A percentile compares a stretch with the other conserved stretches of the same genome.
These are phyloP conservation scores for Camelus bactrianus DNA, from an alignment of 2,113 vertebrate species.

Conservation along the genomic window DNA sequence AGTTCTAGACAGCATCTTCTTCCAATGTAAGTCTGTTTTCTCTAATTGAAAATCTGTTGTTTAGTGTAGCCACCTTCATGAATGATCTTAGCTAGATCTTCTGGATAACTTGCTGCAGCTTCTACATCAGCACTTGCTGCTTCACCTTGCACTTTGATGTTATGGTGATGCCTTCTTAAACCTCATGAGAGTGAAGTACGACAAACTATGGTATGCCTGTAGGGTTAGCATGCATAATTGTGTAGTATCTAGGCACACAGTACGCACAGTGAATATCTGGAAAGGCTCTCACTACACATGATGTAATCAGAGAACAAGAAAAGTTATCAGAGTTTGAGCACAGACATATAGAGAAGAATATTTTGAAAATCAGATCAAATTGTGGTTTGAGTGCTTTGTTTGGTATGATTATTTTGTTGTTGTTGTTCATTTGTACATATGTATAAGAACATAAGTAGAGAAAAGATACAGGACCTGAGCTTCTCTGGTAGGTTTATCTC, in stretches of 20 bases:
- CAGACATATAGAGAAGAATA: background rate
- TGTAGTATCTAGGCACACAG: background rate
- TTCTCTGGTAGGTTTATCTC: conserved; percentile 16
- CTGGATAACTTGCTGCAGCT: background rate
- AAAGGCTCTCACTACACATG: background rate
- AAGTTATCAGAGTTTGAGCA: background rate
- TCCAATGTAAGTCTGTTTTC: background rate
- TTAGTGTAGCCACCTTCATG: background rate
- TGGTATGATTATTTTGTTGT: background rate
- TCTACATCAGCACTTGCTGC: background rate
- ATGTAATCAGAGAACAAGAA: background rate
- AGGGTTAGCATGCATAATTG: background rate
- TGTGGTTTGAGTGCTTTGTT: background rate
- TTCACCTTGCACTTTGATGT: background rate
- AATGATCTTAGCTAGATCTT: background rate
- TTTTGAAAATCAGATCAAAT: conserved; percentile 40
- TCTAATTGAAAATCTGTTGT: background rate
- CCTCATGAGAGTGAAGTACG: background rate
- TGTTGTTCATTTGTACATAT: background rate
- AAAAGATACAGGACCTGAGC: background rate
- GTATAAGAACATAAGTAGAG: background rate
- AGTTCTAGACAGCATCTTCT: background rate
- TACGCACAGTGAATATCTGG: background rate
- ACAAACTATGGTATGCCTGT: background rate
- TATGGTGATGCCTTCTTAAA: background rate